Base-by-base conservation (phyloP, 2,888 invertebrate genomes). In the Ypsolopha scabrella region DNA sequence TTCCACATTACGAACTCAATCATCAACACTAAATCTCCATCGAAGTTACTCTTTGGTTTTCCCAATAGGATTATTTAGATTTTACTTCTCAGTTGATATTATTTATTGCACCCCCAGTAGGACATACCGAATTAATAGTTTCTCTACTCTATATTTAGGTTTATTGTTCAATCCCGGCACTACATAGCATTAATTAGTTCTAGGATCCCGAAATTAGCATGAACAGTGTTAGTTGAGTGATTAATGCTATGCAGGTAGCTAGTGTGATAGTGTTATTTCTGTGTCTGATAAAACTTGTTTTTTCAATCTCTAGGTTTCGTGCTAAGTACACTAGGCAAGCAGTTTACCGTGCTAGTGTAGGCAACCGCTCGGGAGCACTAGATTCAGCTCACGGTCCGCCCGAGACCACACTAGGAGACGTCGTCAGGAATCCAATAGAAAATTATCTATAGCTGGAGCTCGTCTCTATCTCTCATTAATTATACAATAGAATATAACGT, bases 291-390 rank as follows among this genome's bases (percentile, higher is more conserved):
- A 70, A 78, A 78, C 1, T 36, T 71, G 66, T 81, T 82, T 86
- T 85, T 86, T 86, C 75, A 86, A 86, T 86, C 86, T 86, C 86
- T 86, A 86, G 86, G 86, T 85, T 85, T 80, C 86, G 86, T 85
- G 86, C 83, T 86, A 86, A 83, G 82, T 83, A 82, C 83, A 86
- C 85, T 85, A 86, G 85, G 85, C 83, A 81, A 78, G 85, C 85
- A 80, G 83, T 74, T 73, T 69, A 75, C 71, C 76, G 74, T 70
- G 83, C 85, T 86, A 85, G 86, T 85, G 86, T 86, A 86, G 86
- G 86, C 85, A 82, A 83, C 82, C 82, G 83, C 86, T 85, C 83
- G 80, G 85, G 85, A 85, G 86, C 81, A 76, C 82, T 86, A 83
- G 82, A 73, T 82, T 80, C 82, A 72, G 78, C 69, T 73, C 80